These are phyloP conservation scores for Latheticus oryzae DNA, from an alignment of 2,888 invertebrate genomes.

Conservation along the genomic window DNA sequence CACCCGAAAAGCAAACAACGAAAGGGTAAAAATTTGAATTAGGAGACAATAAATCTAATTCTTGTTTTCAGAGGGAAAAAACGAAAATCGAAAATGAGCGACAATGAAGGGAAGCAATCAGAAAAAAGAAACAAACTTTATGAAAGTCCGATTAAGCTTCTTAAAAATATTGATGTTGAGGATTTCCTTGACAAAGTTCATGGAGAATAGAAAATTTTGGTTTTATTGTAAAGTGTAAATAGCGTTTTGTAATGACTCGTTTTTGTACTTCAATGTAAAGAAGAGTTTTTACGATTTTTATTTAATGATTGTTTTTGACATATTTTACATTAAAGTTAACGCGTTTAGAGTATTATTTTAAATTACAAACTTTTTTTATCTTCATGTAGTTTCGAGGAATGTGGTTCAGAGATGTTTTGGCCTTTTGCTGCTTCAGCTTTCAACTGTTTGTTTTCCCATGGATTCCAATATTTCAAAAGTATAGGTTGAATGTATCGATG, in stretches of 20 bases:
- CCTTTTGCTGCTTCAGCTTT: conserved; percentile 17
- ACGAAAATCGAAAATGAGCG: conserved; percentile 19
- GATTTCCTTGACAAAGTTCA: conserved; percentile 37
- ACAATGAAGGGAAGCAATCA: background rate
- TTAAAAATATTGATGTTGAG: conserved; percentile 35
- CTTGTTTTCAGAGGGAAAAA: conserved; percentile 28
- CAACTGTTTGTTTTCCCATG: conserved; percentile 74
- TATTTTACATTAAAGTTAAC: no score
- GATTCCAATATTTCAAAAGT: conserved; percentile 84
- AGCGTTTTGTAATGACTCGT: no score
- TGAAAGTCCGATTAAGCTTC: conserved; percentile 23
- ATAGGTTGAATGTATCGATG: conserved; percentile 87
- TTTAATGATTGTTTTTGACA: no score
- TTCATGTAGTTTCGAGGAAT: no score
- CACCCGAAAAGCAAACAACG: conserved; percentile 6
- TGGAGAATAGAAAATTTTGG: conserved; percentile 10
- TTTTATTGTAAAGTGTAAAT: conserved; percentile 15
- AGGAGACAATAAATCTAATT: background rate
- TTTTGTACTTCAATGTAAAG: no score
- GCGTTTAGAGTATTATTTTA: no score
- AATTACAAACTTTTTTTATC: no score
- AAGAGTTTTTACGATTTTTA: background rate
- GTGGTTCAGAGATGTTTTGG: no score
- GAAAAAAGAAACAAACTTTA: conserved; percentile 27
- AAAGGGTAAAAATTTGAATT: conserved; percentile 21